Evolutionary conservation across 1,140 invertebrate genomes (phyloP).

Genomic region (Drosophila baimaii): DNA sequence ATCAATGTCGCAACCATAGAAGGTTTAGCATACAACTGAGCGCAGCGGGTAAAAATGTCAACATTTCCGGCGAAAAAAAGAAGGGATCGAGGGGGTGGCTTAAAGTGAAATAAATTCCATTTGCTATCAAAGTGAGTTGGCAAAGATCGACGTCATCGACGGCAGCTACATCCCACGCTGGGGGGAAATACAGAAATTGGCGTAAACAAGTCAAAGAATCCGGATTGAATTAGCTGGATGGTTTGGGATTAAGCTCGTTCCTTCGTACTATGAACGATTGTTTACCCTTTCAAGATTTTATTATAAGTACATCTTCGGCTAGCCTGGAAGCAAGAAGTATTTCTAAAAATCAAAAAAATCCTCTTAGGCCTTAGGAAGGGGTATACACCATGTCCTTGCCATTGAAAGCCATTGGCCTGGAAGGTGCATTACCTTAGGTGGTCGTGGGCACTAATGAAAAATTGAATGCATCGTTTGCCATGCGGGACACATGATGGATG

Average conservation of each 20-base stretch:
- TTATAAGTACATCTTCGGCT: too few species aligned
- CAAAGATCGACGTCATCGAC: slow-evolving; percentile 35
- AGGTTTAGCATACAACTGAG: slow-evolving; percentile 28
- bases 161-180: slow-evolving; percentile 27
- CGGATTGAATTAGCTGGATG: slow-evolving; percentile 30
- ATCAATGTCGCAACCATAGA: slow-evolving; percentile 31
- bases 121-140: slow-evolving; percentile 14
- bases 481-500: slow-evolving; percentile 46
- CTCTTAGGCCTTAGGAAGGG: too few species aligned
- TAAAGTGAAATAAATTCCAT: slow-evolving; percentile 30
- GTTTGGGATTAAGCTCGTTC: slow-evolving; percentile 13
- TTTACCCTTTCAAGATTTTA: neutral
- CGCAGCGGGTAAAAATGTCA: slow-evolving; percentile 21
- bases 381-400: neutral
- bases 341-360: too few species aligned
- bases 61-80: slow-evolving; percentile 3
- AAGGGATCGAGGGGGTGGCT: neutral
- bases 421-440: slow-evolving; percentile 23
- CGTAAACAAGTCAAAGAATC: slow-evolving; percentile 37
- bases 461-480: slow-evolving; percentile 61
- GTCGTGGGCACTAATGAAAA: slow-evolving; percentile 43
- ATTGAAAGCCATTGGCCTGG: neutral
- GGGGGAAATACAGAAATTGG: neutral
- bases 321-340: neutral
- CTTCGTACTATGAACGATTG: neutral